Conservation (phyloP, 2,888 invertebrate species). For the Heliconius ismenius region DNA sequence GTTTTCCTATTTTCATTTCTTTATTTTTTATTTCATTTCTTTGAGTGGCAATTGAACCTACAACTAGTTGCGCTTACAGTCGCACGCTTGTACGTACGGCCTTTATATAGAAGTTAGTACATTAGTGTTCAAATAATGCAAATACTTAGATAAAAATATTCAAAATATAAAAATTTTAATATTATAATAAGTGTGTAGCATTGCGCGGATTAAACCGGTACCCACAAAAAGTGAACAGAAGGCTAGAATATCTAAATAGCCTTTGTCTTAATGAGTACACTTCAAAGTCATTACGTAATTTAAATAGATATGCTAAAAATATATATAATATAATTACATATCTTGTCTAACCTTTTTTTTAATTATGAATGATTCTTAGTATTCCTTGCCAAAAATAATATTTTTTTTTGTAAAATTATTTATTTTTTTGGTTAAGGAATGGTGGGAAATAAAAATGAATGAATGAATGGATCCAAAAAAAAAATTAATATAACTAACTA, state of each 20-base stretch:
- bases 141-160: constrained; percentile 13
- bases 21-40: no score
- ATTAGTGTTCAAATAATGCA: constrained; percentile 6
- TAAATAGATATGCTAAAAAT: background rate
- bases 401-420: no score
- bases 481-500: no score
- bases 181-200: constrained; percentile 1
- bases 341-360: background rate
- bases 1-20: no score
- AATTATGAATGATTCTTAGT: background rate
- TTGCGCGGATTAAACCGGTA: constrained; percentile 13
- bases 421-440: no score
- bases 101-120: background rate
- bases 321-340: background rate
- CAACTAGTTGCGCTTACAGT: no score
- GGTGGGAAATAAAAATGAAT: no score
- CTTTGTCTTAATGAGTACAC: constrained; percentile 18
- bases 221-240: constrained; percentile 24
- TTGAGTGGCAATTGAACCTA: no score
- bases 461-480: no score
- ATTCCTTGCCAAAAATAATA: background rate
- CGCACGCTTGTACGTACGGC: no score
- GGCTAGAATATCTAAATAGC: constrained; percentile 27
- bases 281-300: constrained; percentile 9
- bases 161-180: background rate